Evolutionary conservation across 2,797 vertebrate species (phyloP).

Genomic region (Momotus momota): DNA sequence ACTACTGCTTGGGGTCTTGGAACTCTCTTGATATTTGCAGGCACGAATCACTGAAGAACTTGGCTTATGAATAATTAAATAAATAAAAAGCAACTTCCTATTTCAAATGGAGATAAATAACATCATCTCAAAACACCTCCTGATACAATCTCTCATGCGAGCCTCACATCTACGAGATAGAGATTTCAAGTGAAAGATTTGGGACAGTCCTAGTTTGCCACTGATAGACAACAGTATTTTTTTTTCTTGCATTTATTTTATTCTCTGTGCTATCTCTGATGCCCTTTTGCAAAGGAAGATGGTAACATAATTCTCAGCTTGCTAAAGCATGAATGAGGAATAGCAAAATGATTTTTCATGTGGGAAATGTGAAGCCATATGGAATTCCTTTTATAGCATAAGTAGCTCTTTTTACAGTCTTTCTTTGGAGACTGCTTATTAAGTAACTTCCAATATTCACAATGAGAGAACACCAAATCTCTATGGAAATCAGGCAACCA

Average conservation of each 20-base stretch:
- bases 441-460: not conserved
- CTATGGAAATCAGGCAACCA: not conserved
- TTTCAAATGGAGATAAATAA: constrained; percentile 44
- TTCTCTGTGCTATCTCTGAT: not conserved
- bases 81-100: constrained; percentile 1
- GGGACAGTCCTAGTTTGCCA: not conserved
- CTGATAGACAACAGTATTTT: not conserved
- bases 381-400: not conserved
- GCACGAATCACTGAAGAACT: not conserved
- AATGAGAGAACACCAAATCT: not conserved
- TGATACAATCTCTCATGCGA: not conserved
- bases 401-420: not conserved
- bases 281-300: not conserved
- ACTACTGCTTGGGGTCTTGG: not conserved
- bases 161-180: not conserved
- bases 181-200: not conserved
- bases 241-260: not conserved
- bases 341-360: not conserved
- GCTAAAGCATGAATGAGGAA: not conserved
- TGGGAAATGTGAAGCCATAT: not conserved
- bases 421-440: not conserved
- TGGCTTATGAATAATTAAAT: constrained; percentile 56
- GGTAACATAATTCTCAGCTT: not conserved
- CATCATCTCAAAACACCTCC: constrained; percentile 34
- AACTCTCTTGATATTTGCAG: constrained; percentile 47